Percentiles rank a stretch among this genome's conserved stretches.
Evolutionary conservation across 1,140 invertebrate genomes (phyloP).

Genomic region (Drosophila sproati): DNA sequence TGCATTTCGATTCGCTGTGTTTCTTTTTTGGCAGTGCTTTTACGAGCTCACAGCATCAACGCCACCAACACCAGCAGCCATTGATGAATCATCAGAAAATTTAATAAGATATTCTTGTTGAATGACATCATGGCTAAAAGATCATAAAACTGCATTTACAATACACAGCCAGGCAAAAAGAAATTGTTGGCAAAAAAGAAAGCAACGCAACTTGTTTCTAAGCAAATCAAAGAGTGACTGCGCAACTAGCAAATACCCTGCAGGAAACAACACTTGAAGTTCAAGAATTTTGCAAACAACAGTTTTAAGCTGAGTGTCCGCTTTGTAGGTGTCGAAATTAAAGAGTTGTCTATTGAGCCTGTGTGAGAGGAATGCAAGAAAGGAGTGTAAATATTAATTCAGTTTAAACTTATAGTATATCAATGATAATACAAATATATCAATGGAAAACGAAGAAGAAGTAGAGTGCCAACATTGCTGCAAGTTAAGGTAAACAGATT

Average conservation of each 20-base stretch:
- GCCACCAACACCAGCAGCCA: conserved; percentile 33
- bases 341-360: conserved; percentile 9
- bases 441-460: conserved; percentile 4
- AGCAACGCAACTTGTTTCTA: not conserved
- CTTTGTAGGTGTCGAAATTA: not conserved
- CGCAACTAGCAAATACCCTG: not conserved
- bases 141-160: not conserved
- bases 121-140: conserved; percentile 66
- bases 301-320: not conserved
- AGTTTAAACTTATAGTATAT: conserved; percentile 24
- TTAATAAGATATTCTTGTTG: conserved; percentile 73
- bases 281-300: not conserved
- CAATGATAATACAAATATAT: conserved; percentile 37
- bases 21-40: conserved; percentile 46
- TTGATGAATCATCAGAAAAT: conserved; percentile 76
- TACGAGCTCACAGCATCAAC: conserved; percentile 18
- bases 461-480: not conserved
- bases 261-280: conserved; percentile 9
- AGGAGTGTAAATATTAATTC: conserved; percentile 17
- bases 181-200: not conserved
- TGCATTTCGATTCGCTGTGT: conserved; percentile 39
- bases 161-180: not conserved
- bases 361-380: conserved; percentile 2
- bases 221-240: not conserved
- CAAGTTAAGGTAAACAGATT: not conserved